phyloP scores from a whole-genome alignment of 2,888 invertebrate genomes.

The Lucinisca nassula region DNA sequence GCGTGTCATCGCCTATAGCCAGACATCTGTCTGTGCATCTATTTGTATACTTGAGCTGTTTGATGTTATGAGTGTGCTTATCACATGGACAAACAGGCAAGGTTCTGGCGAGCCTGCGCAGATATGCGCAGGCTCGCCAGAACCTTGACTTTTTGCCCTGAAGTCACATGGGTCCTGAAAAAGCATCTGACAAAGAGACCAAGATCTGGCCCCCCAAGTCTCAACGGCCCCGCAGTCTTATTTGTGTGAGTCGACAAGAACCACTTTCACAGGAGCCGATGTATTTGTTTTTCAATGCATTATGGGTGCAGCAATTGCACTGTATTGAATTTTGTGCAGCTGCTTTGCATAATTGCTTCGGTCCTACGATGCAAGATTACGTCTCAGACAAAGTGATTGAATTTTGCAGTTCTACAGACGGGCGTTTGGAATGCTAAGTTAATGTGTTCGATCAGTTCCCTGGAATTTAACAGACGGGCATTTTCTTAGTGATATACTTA shows the following conservation, averaged over 20 bases:
- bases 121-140: no score
- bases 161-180: no score
- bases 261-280: no score
- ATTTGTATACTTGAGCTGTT: no score
- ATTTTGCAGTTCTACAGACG: conserved; percentile 5
- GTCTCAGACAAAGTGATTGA: conserved; percentile 10
- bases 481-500: background rate
- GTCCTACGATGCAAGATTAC: background rate
- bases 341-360: conserved; percentile 5
- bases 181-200: no score
- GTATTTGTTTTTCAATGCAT: background rate
- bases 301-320: background rate
- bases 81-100: no score
- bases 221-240: no score
- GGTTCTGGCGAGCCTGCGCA: no score
- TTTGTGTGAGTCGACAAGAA: no score
- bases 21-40: conserved; percentile 16
- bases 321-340: conserved; percentile 6
- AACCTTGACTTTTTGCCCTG: no score
- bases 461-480: background rate
- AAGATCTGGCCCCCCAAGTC: no score
- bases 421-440: conserved; percentile 2
- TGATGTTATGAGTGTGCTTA: no score
- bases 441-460: background rate
- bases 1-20: background rate